Conservation (phyloP, 1,140 invertebrate genomes). For the Drosophila ficusphila region DNA sequence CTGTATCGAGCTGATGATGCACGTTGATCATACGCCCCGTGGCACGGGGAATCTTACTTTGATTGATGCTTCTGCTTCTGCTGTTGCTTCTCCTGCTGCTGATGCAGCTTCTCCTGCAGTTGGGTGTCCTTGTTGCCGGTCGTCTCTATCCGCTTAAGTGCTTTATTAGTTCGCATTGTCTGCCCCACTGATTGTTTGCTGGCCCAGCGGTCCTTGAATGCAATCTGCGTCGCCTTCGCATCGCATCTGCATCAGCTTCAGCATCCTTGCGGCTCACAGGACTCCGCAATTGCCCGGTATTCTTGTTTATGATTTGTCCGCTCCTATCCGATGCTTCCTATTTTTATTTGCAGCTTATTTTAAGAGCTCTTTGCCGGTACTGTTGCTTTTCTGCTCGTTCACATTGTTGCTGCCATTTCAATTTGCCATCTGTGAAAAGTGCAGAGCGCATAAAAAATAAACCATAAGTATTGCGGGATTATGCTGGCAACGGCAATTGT, state of each 20-base stretch:
- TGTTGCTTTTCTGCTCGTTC: conserved; percentile 25
- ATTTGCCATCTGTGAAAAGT: conserved; percentile 63
- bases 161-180: conserved; percentile 81
- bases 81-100: conserved; percentile 26
- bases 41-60: conserved; percentile 42
- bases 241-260: conserved; percentile 50
- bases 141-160: conserved; percentile 67
- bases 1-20: conserved; percentile 33
- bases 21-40: conserved; percentile 70
- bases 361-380: conserved; percentile 10
- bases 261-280: conserved; percentile 38
- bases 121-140: conserved; percentile 45
- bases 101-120: conserved; percentile 19
- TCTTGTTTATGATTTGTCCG: conserved; percentile 45
- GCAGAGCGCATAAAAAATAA: conserved; percentile 3
- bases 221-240: conserved; percentile 59
- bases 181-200: conserved; percentile 55
- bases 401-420: conserved; percentile 57
- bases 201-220: conserved; percentile 47
- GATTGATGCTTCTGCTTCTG: conserved; percentile 51
- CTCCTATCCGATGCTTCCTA: conserved; percentile 4
- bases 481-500: conserved; percentile 28
- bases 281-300: conserved; percentile 24
- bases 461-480: conserved; percentile 18
- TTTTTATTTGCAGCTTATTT: conserved; percentile 24